These are phyloP conservation scores for Suricata suricatta DNA, from an alignment of 2,113 vertebrate genomes.

Conservation along the genomic window DNA sequence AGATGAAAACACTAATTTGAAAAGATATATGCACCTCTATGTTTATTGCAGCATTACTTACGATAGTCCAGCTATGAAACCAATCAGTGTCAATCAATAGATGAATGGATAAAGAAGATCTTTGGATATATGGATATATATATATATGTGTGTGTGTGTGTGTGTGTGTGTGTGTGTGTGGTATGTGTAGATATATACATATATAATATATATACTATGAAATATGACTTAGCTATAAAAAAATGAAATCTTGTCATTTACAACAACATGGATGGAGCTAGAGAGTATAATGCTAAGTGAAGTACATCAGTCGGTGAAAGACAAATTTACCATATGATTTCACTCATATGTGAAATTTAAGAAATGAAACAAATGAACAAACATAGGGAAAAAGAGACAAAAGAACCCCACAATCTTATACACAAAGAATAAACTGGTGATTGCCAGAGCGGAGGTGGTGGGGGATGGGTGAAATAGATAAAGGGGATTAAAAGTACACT, in stretches of 20 bases:
- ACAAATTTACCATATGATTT: not conserved
- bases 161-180: too few species aligned
- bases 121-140: too few species aligned
- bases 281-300: not conserved
- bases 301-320: not conserved
- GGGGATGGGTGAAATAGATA: not conserved
- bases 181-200: too few species aligned
- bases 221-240: not conserved
- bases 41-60: not conserved
- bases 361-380: not conserved
- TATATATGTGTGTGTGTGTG: too few species aligned
- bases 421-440: not conserved
- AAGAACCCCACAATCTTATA: not conserved
- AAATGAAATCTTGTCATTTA: not conserved
- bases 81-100: not conserved
- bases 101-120: not conserved
- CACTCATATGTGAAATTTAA: not conserved
- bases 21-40: not conserved
- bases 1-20: not conserved
- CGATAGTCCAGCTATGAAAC: not conserved
- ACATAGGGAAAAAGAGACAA: not conserved
- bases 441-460: not conserved
- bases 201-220: too few species aligned
- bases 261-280: not conserved
- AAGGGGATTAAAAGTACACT: not conserved